Evolutionary conservation across 2,113 vertebrate genomes (phyloP).

Genomic region (Myotis lucifugus): DNA sequence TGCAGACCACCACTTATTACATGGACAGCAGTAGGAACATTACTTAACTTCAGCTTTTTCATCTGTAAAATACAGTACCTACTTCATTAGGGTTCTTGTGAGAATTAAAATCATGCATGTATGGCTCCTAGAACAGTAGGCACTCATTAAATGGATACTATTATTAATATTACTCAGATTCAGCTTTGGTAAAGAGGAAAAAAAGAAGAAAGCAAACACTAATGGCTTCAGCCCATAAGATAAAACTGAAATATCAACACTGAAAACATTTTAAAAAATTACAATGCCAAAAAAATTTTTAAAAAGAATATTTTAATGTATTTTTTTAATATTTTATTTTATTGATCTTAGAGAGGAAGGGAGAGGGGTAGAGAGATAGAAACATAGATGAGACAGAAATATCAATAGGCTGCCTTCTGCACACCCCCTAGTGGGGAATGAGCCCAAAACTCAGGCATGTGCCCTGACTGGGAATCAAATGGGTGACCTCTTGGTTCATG

Average conservation of each 20-base stretch:
- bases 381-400: no score
- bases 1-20: not conserved
- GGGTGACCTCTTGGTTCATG: no score
- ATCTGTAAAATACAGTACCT: not conserved
- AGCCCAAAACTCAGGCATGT: no score
- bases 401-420: no score
- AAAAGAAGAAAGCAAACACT: constrained; percentile 5
- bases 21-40: not conserved
- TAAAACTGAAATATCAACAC: constrained; percentile 42
- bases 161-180: constrained; percentile 35
- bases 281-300: not conserved
- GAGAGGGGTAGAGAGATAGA: not conserved
- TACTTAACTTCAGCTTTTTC: constrained; percentile 5
- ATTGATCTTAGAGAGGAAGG: no score
- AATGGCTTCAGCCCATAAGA: not conserved
- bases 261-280: not conserved
- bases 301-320: not conserved
- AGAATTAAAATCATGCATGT: constrained; percentile 15
- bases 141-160: not conserved
- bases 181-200: not conserved
- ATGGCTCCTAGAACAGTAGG: not conserved
- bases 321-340: no score
- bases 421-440: no score
- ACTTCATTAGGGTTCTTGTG: not conserved
- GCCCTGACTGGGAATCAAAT: no score